Evolutionary conservation across 1,140 invertebrate genomes (phyloP), one percentile per base, ranked within the genome.

Genomic region (Euwallacea fornicatus): DNA sequence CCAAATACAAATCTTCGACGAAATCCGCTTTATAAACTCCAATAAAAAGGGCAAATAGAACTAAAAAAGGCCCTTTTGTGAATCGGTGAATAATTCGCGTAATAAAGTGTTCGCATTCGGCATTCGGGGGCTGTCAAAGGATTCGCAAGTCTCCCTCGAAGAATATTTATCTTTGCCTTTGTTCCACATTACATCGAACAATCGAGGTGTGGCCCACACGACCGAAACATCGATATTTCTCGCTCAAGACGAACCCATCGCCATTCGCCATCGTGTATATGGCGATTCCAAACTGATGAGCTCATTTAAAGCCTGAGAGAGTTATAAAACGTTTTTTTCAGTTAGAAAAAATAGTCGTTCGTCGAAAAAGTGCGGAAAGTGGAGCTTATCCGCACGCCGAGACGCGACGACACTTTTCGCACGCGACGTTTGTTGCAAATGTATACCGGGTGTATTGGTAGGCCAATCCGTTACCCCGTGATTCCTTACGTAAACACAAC

Each of bases 191-290:
- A 43, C 59, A 43, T 61, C 33, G 42, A 43, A 61, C 59, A 61
- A 61, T 61, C 59, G 59, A 61, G 59, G 59, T 61, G 59, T 61
- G 59, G 59, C 42, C 55, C 33, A 58, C 55, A 58, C 13, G 11
- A 58, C 55, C 58, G 11, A 61, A 61, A 61, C 59, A 61, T 61
- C 59, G 59, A 42, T 61, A 58, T 58, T 33, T 33, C 55, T 15
- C 55, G 55, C 6, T 21, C n/a, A 53, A 58, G 55, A 58, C 55
- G 6, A 33, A 58, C 13, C 33, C 55, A 7, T 15, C 21, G 21
- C 33, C 55, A 13, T 53, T 53, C 21, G 21, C 21, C 21, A 33
- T 33, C 21, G 21, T 33, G 21, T 33, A 33, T 33, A 33, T 33
- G 21, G 21, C 21, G 21, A 33, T 33, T 33, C 1, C 21, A 33